These are phyloP conservation scores for Xestoiulus laeticollis DNA, from an alignment of 2,888 invertebrate species.

Conservation along the genomic window DNA sequence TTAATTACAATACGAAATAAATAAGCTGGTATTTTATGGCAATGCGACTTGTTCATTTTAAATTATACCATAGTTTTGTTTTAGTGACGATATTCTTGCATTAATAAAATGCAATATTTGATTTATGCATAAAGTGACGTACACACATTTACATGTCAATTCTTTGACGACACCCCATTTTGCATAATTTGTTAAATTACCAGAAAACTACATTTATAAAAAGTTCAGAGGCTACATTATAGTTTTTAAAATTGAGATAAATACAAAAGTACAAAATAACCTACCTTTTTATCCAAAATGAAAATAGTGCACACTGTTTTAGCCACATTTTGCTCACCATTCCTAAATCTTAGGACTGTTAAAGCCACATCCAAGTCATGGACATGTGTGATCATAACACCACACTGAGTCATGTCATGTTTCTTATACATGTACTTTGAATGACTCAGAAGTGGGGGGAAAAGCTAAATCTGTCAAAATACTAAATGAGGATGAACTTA, in stretches of 20 bases:
- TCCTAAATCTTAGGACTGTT: background rate
- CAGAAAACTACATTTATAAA: too few relatives aligned
- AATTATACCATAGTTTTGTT: background rate
- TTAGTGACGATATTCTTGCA: too few relatives aligned
- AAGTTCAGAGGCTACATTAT: too few relatives aligned
- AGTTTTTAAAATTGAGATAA: too few relatives aligned
- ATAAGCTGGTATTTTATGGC: slow-evolving; percentile 35
- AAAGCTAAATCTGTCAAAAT: background rate
- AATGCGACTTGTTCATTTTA: background rate
- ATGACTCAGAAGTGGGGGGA: slow-evolving; percentile 7
- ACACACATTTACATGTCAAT: too few relatives aligned
- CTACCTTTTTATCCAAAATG: background rate
- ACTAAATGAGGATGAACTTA: too few relatives aligned
- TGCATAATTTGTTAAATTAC: too few relatives aligned
- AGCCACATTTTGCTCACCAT: background rate
- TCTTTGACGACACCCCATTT: too few relatives aligned
- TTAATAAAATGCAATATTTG: too few relatives aligned
- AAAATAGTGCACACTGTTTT: background rate
- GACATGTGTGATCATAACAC: too few relatives aligned
- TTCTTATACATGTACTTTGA: background rate
- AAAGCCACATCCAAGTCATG: background rate
- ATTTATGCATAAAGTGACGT: too few relatives aligned
- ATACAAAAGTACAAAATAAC: background rate
- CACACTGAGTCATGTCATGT: background rate
- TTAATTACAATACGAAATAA: slow-evolving; percentile 12